Percentiles rank a stretch among this genome's conserved stretches.
Evolutionary conservation across 2,888 invertebrate species (phyloP).

Genomic region (Noctuana brunneofusca): DNA sequence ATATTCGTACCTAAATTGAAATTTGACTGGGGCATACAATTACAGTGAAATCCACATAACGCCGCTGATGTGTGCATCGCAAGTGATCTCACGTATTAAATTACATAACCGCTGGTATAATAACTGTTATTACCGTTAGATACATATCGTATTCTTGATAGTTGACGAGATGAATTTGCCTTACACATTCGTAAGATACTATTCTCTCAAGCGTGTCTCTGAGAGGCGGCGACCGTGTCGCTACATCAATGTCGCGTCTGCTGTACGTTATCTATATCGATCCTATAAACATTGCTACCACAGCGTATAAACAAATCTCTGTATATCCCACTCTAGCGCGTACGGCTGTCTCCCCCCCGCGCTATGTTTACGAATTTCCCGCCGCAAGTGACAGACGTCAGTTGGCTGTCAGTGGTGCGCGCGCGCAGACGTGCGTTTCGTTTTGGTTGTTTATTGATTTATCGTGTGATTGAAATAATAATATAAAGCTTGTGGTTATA

Average conservation of each 20-base stretch:
- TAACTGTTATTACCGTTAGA: constrained; percentile 12
- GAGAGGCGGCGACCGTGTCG: constrained; percentile 21
- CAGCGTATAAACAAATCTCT: constrained; percentile 51
- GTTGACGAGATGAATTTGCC: not conserved
- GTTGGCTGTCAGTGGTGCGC: constrained; percentile 57
- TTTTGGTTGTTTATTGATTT: constrained; percentile 43
- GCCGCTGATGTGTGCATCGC: too few relatives aligned
- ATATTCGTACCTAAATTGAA: too few relatives aligned
- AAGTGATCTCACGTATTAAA: not conserved
- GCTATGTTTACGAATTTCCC: constrained; percentile 68
- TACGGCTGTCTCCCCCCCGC: constrained; percentile 50
- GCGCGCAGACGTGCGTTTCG: constrained; percentile 49
- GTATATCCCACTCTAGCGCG: constrained; percentile 49
- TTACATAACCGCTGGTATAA: not conserved
- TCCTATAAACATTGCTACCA: constrained; percentile 46
- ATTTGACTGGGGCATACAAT: too few relatives aligned
- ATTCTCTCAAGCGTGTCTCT: constrained; percentile 10
- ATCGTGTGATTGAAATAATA: constrained; percentile 1
- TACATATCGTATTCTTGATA: not conserved
- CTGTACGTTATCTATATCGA: constrained; percentile 46
- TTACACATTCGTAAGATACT: not conserved
- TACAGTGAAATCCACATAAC: too few relatives aligned
- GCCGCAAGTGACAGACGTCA: constrained; percentile 44
- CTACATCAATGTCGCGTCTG: constrained; percentile 27
- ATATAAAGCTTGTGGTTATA: too few relatives aligned